Percentiles rank a stretch among this genome's conserved stretches.
These are phyloP conservation scores for Calameuta filiformis DNA, from an alignment of 2,888 invertebrate genomes.

Conservation along the genomic window DNA sequence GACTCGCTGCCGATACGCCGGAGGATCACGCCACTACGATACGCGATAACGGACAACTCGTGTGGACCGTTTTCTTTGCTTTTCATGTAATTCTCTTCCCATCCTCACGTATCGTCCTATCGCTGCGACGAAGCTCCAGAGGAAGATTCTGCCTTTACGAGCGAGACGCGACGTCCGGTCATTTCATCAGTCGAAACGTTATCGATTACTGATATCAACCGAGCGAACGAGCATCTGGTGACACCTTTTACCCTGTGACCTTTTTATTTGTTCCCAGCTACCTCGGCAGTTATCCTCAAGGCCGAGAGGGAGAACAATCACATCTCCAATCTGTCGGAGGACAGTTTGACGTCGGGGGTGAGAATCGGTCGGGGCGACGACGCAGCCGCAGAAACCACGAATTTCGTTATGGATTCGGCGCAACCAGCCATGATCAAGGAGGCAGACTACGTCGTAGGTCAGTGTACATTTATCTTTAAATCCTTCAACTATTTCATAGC, in stretches of 20 bases:
- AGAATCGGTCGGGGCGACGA: conserved; percentile 54
- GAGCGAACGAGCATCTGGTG: not conserved
- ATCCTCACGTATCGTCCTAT: not conserved
- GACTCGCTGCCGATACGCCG: not conserved
- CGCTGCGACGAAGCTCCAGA: not conserved
- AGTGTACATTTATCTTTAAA: conserved; percentile 33
- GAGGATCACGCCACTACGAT: not conserved
- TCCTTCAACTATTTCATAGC: not conserved
- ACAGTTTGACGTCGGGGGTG: conserved; percentile 47
- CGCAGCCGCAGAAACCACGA: conserved; percentile 53
- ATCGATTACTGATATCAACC: not conserved
- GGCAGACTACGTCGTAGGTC: conserved; percentile 62
- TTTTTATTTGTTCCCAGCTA: conserved; percentile 36
- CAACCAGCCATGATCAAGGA: conserved; percentile 59
- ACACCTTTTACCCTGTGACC: not conserved
- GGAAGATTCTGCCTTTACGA: not conserved
- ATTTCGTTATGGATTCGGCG: conserved; percentile 39
- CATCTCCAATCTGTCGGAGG: conserved; percentile 53
- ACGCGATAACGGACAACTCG: not conserved
- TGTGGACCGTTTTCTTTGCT: not conserved
- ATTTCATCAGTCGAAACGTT: not conserved
- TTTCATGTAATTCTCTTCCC: not conserved
- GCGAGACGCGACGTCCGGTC: not conserved
- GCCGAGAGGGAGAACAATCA: conserved; percentile 51
- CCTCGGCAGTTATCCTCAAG: conserved; percentile 55